phyloP scores from a whole-genome alignment of 1,140 invertebrate species.

The Zaprionus africanus region DNA sequence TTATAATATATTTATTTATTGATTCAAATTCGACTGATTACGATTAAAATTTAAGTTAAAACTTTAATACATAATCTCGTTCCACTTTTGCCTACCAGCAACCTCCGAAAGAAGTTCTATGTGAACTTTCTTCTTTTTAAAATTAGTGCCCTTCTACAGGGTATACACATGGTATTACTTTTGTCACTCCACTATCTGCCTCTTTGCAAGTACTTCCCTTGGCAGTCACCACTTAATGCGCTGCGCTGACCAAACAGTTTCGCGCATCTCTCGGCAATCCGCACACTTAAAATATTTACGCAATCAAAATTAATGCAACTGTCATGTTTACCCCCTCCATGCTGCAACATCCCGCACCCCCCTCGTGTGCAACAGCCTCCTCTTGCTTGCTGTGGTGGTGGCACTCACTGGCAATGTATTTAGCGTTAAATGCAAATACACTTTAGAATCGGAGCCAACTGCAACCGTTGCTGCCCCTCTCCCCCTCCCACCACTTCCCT shows the following conservation, averaged over 20 bases:
- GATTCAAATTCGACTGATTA: too few species aligned
- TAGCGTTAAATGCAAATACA: slow-evolving; percentile 81
- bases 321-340: slow-evolving; percentile 62
- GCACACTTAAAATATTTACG: slow-evolving; percentile 79
- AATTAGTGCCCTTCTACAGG: neutral
- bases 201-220: neutral
- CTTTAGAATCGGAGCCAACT: slow-evolving; percentile 74
- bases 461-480: slow-evolving; percentile 23
- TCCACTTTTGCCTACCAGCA: too few species aligned
- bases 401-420: slow-evolving; percentile 52
- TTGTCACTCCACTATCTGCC: neutral
- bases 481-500: neutral
- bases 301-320: slow-evolving; percentile 83
- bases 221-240: slow-evolving; percentile 21
- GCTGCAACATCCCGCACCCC: neutral
- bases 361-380: neutral
- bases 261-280: slow-evolving; percentile 56
- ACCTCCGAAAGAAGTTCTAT: too few species aligned
- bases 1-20: too few species aligned
- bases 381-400: neutral
- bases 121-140: too few species aligned
- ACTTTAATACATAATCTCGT: too few species aligned
- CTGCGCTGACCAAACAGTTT: slow-evolving; percentile 60
- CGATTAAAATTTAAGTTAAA: too few species aligned
- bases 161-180: neutral